Evolutionary conservation across 2,113 vertebrate genomes (phyloP).

Genomic region (Neoarius graeffei): DNA sequence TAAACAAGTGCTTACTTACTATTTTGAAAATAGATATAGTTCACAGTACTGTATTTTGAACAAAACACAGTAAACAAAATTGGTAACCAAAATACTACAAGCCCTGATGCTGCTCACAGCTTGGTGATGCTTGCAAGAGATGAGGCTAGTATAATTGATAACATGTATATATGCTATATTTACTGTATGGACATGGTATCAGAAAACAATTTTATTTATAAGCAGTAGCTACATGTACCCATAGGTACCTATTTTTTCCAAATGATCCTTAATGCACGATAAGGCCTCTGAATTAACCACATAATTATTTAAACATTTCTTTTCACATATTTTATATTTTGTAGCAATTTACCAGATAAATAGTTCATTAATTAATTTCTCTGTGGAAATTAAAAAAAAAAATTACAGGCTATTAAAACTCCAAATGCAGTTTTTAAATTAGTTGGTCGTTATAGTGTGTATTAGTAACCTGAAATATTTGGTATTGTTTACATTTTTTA

Average conservation of each 20-base stretch:
- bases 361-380: background rate
- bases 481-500: background rate
- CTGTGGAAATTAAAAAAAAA: background rate
- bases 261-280: background rate
- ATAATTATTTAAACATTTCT: background rate
- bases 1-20: too few relatives aligned
- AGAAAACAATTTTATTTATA: too few relatives aligned
- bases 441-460: background rate
- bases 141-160: too few relatives aligned
- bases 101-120: too few relatives aligned
- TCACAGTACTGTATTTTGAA: too few relatives aligned
- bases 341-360: background rate
- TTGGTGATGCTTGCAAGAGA: too few relatives aligned
- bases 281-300: background rate
- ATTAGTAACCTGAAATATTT: background rate
- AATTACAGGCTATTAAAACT: background rate
- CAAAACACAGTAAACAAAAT: too few relatives aligned
- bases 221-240: too few relatives aligned
- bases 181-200: too few relatives aligned
- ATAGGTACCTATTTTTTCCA: background rate
- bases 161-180: too few relatives aligned
- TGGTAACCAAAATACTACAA: too few relatives aligned
- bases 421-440: background rate
- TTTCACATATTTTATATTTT: background rate
- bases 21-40: too few relatives aligned